Evolutionary conservation across 2,888 invertebrate species (phyloP), one percentile per base, ranked within the genome.

Genomic region (Diaphora mendica): DNA sequence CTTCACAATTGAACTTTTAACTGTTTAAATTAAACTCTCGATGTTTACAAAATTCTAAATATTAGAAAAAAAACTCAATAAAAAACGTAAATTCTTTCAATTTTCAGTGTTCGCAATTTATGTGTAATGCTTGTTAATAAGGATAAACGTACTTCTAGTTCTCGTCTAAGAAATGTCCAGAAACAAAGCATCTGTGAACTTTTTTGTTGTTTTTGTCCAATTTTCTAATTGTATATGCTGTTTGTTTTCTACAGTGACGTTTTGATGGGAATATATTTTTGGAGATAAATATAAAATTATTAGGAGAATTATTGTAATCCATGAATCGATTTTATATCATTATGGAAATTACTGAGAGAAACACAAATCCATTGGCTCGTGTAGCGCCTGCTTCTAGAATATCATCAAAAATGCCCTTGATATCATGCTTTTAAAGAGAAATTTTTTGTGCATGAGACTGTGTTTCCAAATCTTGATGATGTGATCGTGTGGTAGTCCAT

Each of bases 211-310:
- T 82, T 80, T 84, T 87, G 80, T 88, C 79, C 82, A 87, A 83
- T 87, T 90, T 88, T 87, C 77, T 84, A 89, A 86, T 86, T 79
- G 75, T 88, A 85, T 89, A 76, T 78, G 79, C 74, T 84, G 86
- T 86, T 87, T 82, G 85, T 78, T 85, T 87, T 87, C 86, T 84
- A 84, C 87, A 88, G 84, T 85, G 86, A 82, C 82, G 81, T 80
- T 78, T 74, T 76, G 79, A 76, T 77, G 68, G 66, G 65, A 65
- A 74, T 70, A 70, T 68, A 71, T 70, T 69, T 67, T 72, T 68
- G 65, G 71, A 77, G 67, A 48, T 66, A 11, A 70, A 73, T 66
- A 73, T 62, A 76, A 77, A 75, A 67, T 70, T 35, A 48, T 51
- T 13, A 72, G 62, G 42, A 2, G 26, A 62, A 62, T 11, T 42